Base-by-base conservation (phyloP, 2,888 invertebrate species). In the Brenthis daphne region DNA sequence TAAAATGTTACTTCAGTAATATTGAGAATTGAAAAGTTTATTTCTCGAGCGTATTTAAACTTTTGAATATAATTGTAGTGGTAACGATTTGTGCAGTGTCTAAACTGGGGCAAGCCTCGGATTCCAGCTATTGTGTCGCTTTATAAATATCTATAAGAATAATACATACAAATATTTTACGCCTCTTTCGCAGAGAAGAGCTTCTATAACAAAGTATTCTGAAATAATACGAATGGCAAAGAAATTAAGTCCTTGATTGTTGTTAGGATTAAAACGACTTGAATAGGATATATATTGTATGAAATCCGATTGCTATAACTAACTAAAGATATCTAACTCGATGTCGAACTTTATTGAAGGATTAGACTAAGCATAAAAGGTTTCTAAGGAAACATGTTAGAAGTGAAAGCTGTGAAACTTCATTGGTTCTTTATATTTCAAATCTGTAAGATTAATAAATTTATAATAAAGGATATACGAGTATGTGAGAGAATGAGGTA, bases 21-120 rank as follows among this genome's bases (percentile, higher is more conserved):
- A 67, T 67, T 61, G 67, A 65, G 66, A 69, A 71, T 67, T 66
- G 69, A 71, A 66, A 71, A 71, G 64, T 71, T 69, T 66, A 71
- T 64, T 51, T 47, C 51, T 61, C 61, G 69, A 64, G 64, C 69
- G 65, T 70, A 72, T 72, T 70, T 70, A 70, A 72, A 72, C 63
- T 72, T 72, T 70, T 72, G 70, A 70, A 72, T 70, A 70, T 72
- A 72, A 72, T 72, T 72, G 70, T 72, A 67, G 70, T 70, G 70
- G 70, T 70, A 72, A 72, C 67, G 72, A 72, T 72, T 70, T 63
- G 72, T 67, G 65, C 72, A 65, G 68, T 55, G 55, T 71, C 69
- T 69, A 71, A 72, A 72, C 70, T 70, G 50, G 72, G 72, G 65
- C 72, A 72, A 64, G 71, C 71, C 71, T 64, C 67, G 60, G 69